These are phyloP conservation scores for Aspiorhynchus laticeps DNA, from an alignment of 2,113 vertebrate genomes.

Conservation along the genomic window DNA sequence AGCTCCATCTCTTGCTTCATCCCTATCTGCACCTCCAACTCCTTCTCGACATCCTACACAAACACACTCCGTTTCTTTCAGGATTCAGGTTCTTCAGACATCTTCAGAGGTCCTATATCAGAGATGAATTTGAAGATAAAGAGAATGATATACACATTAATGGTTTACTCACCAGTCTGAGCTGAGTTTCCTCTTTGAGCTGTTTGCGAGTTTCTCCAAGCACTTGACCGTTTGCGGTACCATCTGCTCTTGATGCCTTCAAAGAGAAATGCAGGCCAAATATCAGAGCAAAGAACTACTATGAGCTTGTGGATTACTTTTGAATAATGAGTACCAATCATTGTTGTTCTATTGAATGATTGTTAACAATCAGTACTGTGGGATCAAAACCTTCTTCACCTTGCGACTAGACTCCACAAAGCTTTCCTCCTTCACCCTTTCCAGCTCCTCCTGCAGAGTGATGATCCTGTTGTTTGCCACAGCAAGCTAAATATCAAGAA, in stretches of 20 bases:
- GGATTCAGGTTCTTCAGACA: not conserved
- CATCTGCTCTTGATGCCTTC: constrained; percentile 76
- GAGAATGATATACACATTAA: not conserved
- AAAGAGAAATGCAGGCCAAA: not conserved
- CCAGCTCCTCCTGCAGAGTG: constrained; percentile 95
- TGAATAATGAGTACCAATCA: not conserved
- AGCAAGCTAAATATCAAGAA: constrained; percentile 81
- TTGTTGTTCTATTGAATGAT: not conserved
- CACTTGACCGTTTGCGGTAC: constrained; percentile 81
- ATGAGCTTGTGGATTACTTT: not conserved
- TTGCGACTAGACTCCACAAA: constrained; percentile 88
- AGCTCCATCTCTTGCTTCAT: constrained; percentile 99
- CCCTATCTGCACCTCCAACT: constrained; percentile 95
- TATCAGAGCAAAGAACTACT: not conserved
- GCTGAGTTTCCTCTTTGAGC: constrained; percentile 94
- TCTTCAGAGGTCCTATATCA: not conserved
- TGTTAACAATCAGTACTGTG: not conserved
- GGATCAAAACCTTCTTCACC: constrained; percentile 65
- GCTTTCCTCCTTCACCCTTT: constrained; percentile 91
- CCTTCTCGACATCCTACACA: constrained; percentile 96
- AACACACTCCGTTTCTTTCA: not conserved
- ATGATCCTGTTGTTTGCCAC: constrained; percentile 98
- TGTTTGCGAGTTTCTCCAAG: constrained; percentile 91
- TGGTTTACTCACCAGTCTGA: constrained; percentile 84
- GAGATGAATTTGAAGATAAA: not conserved